Conservation (phyloP, 1,140 invertebrate species). For the Melitaea cinxia region DNA sequence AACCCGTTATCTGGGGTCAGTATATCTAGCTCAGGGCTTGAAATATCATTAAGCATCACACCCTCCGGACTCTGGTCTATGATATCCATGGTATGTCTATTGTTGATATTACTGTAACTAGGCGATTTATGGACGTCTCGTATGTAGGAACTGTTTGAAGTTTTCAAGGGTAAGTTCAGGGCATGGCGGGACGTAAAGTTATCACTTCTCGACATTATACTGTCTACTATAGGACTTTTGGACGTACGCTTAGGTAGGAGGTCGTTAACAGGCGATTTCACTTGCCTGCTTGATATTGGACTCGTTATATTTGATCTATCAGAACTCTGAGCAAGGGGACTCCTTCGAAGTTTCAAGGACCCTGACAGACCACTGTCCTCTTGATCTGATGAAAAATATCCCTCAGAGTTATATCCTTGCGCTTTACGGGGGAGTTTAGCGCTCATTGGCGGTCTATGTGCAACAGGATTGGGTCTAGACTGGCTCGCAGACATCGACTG, state of each 20-base stretch:
- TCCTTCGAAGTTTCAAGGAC: constrained; percentile 64
- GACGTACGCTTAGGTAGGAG: constrained; percentile 64
- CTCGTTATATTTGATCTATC: constrained; percentile 52
- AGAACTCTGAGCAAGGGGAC: constrained; percentile 61
- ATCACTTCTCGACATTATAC: constrained; percentile 80
- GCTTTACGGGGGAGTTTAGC: constrained; percentile 82
- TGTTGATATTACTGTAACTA: constrained; percentile 66
- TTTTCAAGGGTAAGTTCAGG: constrained; percentile 80
- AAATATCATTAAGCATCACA: constrained; percentile 81
- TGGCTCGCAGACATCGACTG: constrained; percentile 84
- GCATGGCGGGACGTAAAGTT: constrained; percentile 67
- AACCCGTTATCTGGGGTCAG: constrained; percentile 80
- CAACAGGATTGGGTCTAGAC: constrained; percentile 55
- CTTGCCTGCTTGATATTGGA: constrained; percentile 55
- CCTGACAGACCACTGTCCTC: constrained; percentile 80
- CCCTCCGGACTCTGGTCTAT: constrained; percentile 79
- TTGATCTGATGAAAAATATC: constrained; percentile 86
- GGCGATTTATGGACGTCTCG: constrained; percentile 69
- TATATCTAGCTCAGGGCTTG: constrained; percentile 83
- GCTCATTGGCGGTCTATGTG: constrained; percentile 83
- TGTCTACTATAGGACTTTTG: constrained; percentile 81
- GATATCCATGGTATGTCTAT: constrained; percentile 68
- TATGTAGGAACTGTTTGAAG: constrained; percentile 72
- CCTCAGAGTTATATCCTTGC: constrained; percentile 86
- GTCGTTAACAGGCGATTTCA: constrained; percentile 64